phyloP scores from a whole-genome alignment of 1,140 invertebrate species.

The Brevipalpus yothersi region DNA sequence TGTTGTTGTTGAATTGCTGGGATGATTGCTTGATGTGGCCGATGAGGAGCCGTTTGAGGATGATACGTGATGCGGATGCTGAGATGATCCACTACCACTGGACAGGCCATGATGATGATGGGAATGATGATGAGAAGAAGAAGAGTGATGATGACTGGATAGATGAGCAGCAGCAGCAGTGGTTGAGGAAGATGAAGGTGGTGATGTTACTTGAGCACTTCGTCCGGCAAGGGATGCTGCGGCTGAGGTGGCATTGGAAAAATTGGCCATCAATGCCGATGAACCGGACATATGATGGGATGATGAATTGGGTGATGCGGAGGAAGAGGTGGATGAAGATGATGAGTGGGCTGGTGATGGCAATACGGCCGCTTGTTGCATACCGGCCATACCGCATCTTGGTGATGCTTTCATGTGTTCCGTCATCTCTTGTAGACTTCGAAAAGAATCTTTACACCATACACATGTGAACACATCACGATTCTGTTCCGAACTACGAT shows the following conservation, averaged over 20 bases:
- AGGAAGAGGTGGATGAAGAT: constrained; percentile 20
- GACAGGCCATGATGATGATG: neutral
- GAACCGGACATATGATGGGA: neutral
- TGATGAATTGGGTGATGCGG: constrained; percentile 28
- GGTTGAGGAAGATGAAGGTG: neutral
- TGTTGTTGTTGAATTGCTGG: too few relatives aligned
- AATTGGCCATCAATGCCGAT: neutral
- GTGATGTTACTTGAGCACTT: constrained; percentile 19
- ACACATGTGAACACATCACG: constrained; percentile 84
- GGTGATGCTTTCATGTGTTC: constrained; percentile 87
- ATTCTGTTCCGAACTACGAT: constrained; percentile 70
- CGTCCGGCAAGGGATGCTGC: constrained; percentile 24
- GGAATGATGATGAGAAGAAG: neutral
- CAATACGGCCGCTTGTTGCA: constrained; percentile 27
- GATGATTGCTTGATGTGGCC: neutral
- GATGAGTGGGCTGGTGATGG: constrained; percentile 19
- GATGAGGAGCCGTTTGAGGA: neutral
- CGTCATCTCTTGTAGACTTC: constrained; percentile 61
- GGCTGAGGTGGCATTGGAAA: neutral
- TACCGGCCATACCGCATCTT: constrained; percentile 34
- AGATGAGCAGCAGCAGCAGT: neutral
- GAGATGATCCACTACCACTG: neutral
- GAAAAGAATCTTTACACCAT: constrained; percentile 82
- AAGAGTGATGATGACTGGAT: neutral
- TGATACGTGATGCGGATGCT: neutral